A percentile compares a stretch with the other conserved stretches of the same genome.
Evolutionary conservation across 2,797 vertebrate genomes (phyloP).

Genomic region (Liparis tanakae): DNA sequence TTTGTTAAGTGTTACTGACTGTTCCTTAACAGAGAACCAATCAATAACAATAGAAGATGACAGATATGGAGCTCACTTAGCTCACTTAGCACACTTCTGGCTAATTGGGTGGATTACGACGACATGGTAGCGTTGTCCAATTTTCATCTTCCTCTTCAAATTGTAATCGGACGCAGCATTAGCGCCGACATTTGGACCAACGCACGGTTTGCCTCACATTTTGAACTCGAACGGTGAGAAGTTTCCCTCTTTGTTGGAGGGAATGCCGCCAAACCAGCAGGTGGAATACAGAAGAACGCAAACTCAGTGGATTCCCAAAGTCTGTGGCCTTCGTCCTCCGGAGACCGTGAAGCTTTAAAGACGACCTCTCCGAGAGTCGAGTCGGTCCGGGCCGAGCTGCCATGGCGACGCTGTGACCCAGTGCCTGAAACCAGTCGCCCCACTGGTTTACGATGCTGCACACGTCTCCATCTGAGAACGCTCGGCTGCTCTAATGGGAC

Average conservation of each 20-base stretch:
- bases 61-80: too few species aligned
- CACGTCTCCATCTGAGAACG: slow-evolving; percentile 15
- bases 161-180: background rate
- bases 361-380: too few species aligned
- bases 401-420: background rate
- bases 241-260: too few species aligned
- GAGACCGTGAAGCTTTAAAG: background rate
- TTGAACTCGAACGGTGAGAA: background rate
- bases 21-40: too few species aligned
- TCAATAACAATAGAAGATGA: too few species aligned
- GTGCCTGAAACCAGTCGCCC: background rate
- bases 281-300: too few species aligned
- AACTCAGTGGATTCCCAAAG: background rate
- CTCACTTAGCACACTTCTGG: background rate
- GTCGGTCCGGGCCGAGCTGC: background rate
- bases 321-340: background rate
- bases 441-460: background rate
- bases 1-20: too few species aligned
- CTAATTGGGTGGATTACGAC: background rate
- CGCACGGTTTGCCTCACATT: background rate
- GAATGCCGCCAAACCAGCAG: too few species aligned
- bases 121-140: background rate
- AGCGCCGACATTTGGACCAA: background rate
- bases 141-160: background rate
- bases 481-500: too few species aligned